phyloP scores from a whole-genome alignment of 2,888 invertebrate species.

The Linnaemya vulpina region DNA sequence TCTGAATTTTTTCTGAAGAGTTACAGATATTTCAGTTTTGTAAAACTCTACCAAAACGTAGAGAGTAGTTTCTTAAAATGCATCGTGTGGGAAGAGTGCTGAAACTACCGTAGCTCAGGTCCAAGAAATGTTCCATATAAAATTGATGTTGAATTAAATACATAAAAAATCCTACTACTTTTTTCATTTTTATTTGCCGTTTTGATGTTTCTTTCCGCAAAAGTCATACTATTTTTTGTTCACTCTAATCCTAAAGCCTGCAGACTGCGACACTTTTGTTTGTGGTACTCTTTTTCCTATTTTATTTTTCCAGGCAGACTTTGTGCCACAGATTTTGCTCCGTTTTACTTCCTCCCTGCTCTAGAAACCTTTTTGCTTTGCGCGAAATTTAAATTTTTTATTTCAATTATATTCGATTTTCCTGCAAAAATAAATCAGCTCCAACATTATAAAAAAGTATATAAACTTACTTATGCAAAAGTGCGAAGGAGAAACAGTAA shows the following conservation, averaged over 20 bases:
- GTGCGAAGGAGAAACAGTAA: neutral
- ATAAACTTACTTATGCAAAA: neutral
- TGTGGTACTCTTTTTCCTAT: neutral
- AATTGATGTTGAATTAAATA: slow-evolving; percentile 20
- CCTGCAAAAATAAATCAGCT: slow-evolving; percentile 40
- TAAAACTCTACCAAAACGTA: too few relatives aligned
- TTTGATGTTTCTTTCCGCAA: neutral
- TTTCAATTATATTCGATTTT: slow-evolving; percentile 50
- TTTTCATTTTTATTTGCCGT: neutral
- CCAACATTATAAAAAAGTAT: slow-evolving; percentile 6
- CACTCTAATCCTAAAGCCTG: slow-evolving; percentile 14
- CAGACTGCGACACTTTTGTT: slow-evolving; percentile 17
- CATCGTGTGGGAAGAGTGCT: too few relatives aligned
- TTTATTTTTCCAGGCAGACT: slow-evolving; percentile 16
- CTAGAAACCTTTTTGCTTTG: neutral
- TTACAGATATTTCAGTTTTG: too few relatives aligned
- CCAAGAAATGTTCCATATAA: neutral
- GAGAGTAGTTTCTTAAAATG: too few relatives aligned
- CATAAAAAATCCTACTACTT: slow-evolving; percentile 10
- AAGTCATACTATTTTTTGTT: slow-evolving; percentile 33
- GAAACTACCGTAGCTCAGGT: too few relatives aligned
- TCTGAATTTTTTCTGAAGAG: too few relatives aligned
- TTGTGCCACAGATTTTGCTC: neutral
- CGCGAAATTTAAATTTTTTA: neutral
- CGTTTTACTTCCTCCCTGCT: neutral